Base-by-base conservation (phyloP, 2,113 vertebrate genomes). In the Tragelaphus imberbis region DNA sequence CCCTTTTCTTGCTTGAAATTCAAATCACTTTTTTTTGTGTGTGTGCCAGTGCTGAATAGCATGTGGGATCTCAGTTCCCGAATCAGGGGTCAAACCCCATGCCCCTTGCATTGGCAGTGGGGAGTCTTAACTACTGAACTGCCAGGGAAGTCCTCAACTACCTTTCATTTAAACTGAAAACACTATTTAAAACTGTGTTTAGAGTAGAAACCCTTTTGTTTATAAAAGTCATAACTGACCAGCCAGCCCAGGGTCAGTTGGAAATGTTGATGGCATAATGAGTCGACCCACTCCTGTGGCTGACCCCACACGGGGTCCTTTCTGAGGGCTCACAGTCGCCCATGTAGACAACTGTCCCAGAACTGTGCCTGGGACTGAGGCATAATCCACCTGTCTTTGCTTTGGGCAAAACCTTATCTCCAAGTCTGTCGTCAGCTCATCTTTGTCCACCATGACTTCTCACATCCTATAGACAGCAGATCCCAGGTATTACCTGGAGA, bases 101-200 rank as follows among this genome's bases (percentile, higher is more conserved):
- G n/a, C 36, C 68, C 21, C 68, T 25, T 75, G 68, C 21, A 40
- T 2, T 75, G 36, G 2, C n/a, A 23, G n/a, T 0, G 10, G n/a
- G 10, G n/a, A 12, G n/a, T 71, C 10, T 71, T 40, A 71, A 71
- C 68, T 71, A 71, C 19, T 40, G 10, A 71, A 71, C 68, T 40
- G 68, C 10, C 68, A 40, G 19, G 19, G 10, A 71, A 71, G n/a
- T 75, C 68, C 68, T 23, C 10, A 75, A 25, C n/a, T 40, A 40
- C 21, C 36, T 40, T 71, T 40, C 68, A 98, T 97, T 98, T 96
- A 97, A 96, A 87, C 80, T 86, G 65, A 95, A 96, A 94, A 94
- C 51, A 81, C 28, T 33, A 17, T 16, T 80, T 11, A 80, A 97
- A 98, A 97, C 2, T 61, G 53, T 61, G 59, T 25, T 97, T 86